A percentile compares a stretch with the other conserved stretches of the same genome.
These are phyloP conservation scores for Anguilla anguilla DNA, from an alignment of 2,797 vertebrate genomes.

Conservation along the genomic window DNA sequence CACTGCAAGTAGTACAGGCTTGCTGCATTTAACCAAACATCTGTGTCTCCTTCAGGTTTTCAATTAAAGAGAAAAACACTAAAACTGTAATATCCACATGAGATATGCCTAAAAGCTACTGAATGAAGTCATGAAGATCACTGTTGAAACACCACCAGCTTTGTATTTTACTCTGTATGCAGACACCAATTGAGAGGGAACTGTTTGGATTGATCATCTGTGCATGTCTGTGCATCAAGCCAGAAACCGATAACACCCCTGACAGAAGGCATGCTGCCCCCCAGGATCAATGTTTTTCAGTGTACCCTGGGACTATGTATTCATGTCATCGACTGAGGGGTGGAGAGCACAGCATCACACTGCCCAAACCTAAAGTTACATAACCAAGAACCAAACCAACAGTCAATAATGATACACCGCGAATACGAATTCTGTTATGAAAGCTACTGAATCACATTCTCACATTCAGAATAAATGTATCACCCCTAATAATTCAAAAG, in stretches of 20 bases:
- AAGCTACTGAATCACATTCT: neutral
- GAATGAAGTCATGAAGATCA: neutral
- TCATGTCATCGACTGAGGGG: neutral
- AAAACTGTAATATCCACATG: neutral
- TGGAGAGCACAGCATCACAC: neutral
- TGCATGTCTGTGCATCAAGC: neutral
- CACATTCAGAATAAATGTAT: neutral
- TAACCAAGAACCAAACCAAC: neutral
- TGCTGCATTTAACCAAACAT: neutral
- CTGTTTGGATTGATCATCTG: conserved; percentile 33
- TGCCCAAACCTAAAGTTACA: conserved; percentile 14
- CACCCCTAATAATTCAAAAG: neutral
- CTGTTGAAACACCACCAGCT: neutral
- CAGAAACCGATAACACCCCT: conserved; percentile 22
- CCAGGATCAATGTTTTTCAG: conserved; percentile 31
- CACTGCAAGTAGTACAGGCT: neutral
- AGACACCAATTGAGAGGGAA: conserved; percentile 10
- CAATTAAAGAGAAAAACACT: neutral
- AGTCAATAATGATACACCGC: neutral
- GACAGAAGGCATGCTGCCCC: neutral
- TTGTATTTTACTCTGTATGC: neutral
- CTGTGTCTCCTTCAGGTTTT: neutral
- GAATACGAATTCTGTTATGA: neutral
- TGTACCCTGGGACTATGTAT: neutral
- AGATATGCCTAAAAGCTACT: neutral